These are phyloP conservation scores for Ophioninae sp. DNA, from an alignment of 2,888 invertebrate genomes.

Conservation along the genomic window DNA sequence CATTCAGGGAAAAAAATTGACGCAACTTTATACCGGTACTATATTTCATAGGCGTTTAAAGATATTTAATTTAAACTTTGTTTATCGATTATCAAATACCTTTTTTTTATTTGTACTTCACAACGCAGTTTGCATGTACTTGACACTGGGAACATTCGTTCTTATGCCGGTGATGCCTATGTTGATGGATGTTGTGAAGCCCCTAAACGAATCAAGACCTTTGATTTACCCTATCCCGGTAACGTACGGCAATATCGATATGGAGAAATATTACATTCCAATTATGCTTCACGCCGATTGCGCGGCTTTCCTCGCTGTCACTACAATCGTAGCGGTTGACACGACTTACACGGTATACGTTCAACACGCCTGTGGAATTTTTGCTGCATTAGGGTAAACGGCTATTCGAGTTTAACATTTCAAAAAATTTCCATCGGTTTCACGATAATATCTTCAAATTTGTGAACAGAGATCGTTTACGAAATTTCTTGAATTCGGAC, in stretches of 20 bases:
- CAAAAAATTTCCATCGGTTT: neutral
- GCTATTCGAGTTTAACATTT: neutral
- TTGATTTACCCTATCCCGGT: slow-evolving; percentile 22
- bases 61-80: neutral
- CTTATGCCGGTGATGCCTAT: slow-evolving; percentile 49
- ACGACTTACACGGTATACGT: slow-evolving; percentile 51
- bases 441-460: neutral
- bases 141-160: slow-evolving; percentile 45
- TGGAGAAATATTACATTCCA: slow-evolving; percentile 45
- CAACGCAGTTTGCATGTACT: slow-evolving; percentile 55
- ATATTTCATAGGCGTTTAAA: too few species aligned
- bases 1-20: too few species aligned
- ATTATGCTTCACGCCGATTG: slow-evolving; percentile 49
- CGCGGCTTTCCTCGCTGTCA: slow-evolving; percentile 22
- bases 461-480: slow-evolving; percentile 30
- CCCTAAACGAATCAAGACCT: slow-evolving; percentile 56
- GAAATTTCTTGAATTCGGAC: slow-evolving; percentile 13
- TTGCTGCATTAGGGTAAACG: slow-evolving; percentile 48
- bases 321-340: slow-evolving; percentile 48
- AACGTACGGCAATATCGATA: slow-evolving; percentile 45
- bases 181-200: slow-evolving; percentile 49
- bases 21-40: too few species aligned
- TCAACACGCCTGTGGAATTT: slow-evolving; percentile 59
- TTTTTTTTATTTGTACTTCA: neutral
- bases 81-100: neutral